Conservation (phyloP, 2,888 invertebrate genomes). For the Argyra leucocephala region DNA sequence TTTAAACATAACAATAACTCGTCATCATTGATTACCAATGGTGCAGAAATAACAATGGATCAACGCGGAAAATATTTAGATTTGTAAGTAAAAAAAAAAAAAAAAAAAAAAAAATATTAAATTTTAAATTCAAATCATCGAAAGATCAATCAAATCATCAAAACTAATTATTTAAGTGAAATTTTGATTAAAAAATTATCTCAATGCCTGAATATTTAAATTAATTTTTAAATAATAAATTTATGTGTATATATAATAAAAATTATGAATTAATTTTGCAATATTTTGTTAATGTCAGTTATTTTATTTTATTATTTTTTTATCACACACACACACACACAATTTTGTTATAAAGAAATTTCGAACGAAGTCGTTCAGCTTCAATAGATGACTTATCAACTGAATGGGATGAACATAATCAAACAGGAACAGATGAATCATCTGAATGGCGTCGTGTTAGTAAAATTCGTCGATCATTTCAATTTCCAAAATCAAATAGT, state of each 20-base stretch:
- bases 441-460: conserved; percentile 59
- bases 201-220: too few relatives aligned
- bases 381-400: conserved; percentile 48
- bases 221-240: too few relatives aligned
- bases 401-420: conserved; percentile 32
- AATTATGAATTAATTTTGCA: too few relatives aligned
- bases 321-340: neutral
- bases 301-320: conserved; percentile 9
- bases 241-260: too few relatives aligned
- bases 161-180: too few relatives aligned
- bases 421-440: conserved; percentile 42
- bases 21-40: conserved; percentile 10
- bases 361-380: conserved; percentile 40
- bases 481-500: conserved; percentile 50
- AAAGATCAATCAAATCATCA: too few relatives aligned
- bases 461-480: conserved; percentile 54
- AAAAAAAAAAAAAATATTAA: too few relatives aligned
- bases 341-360: conserved; percentile 13
- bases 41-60: neutral
- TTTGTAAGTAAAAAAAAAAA: conserved; percentile 9
- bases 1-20: conserved; percentile 6
- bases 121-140: too few relatives aligned
- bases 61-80: conserved; percentile 16
- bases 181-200: too few relatives aligned
- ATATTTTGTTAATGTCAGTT: conserved; percentile 26